phyloP scores from a whole-genome alignment of 1,140 invertebrate species.

The Hylyphantes graminicola region DNA sequence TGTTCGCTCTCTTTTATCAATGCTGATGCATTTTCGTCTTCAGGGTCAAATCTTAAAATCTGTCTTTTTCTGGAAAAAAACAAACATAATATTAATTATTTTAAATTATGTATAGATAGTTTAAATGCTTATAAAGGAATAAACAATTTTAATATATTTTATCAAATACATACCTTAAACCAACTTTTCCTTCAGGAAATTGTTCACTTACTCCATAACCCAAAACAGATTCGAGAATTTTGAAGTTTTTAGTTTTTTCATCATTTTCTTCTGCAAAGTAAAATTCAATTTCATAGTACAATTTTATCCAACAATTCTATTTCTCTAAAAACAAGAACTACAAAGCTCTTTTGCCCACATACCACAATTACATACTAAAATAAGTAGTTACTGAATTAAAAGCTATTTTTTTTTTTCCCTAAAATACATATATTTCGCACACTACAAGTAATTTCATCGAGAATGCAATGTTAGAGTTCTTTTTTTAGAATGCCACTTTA shows the following conservation, averaged over 20 bases:
- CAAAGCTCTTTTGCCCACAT: no score
- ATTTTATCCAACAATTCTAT: no score
- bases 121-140: background rate
- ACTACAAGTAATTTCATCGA: no score
- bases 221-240: slow-evolving; percentile 43
- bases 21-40: slow-evolving; percentile 36
- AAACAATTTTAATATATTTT: background rate
- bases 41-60: slow-evolving; percentile 52
- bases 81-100: background rate
- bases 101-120: background rate
- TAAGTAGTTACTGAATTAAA: no score
- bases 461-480: no score
- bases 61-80: slow-evolving; percentile 19
- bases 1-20: slow-evolving; percentile 18
- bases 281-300: background rate
- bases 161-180: slow-evolving; percentile 1
- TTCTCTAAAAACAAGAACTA: no score
- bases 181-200: background rate
- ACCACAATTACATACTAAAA: no score
- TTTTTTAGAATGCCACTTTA: no score
- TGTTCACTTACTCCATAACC: slow-evolving; percentile 40
- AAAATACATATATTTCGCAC: no score
- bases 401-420: no score
- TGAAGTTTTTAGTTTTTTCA: slow-evolving; percentile 33
- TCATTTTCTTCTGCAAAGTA: slow-evolving; percentile 8